Evolutionary conservation across 2,888 invertebrate genomes (phyloP).

Genomic region (Aphidius colemani): DNA sequence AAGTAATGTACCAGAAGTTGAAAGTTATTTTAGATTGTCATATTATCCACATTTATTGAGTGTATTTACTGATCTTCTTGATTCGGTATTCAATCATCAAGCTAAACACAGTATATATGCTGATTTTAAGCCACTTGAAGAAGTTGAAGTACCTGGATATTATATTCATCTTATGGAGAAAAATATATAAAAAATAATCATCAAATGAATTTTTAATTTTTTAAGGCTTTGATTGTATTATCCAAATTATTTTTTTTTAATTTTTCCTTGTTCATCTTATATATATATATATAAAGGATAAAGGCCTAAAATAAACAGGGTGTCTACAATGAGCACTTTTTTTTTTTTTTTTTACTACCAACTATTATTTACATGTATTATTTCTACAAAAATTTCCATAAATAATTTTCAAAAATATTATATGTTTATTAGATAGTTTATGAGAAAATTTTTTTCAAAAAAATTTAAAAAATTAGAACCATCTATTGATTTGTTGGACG

Average conservation of each 20-base stretch:
- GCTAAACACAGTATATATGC: slow-evolving; percentile 76
- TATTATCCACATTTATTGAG: slow-evolving; percentile 84
- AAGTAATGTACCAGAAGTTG: slow-evolving; percentile 50
- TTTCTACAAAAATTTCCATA: too few species aligned
- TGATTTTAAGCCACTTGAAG: slow-evolving; percentile 76
- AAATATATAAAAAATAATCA: slow-evolving; percentile 31
- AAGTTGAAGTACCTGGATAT: slow-evolving; percentile 74
- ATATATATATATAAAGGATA: too few species aligned
- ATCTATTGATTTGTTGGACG: too few species aligned
- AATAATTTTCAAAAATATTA: too few species aligned
- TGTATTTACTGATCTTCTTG: slow-evolving; percentile 73
- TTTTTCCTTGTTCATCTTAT: too few species aligned
- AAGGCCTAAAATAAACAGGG: too few species aligned
- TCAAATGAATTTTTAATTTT: not conserved
- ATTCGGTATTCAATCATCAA: slow-evolving; percentile 70
- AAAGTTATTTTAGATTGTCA: slow-evolving; percentile 82
- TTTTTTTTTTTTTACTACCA: too few species aligned
- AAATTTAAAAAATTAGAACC: too few species aligned
- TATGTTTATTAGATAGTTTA: too few species aligned
- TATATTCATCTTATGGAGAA: slow-evolving; percentile 85
- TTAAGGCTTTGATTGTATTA: not conserved
- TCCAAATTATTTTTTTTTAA: not conserved
- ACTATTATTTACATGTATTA: too few species aligned
- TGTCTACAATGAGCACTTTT: too few species aligned
- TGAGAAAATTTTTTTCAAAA: too few species aligned